Evolutionary conservation across 2,888 invertebrate genomes (phyloP), one percentile per base, ranked within the genome.

Genomic region (Cosmopolites sordidus): DNA sequence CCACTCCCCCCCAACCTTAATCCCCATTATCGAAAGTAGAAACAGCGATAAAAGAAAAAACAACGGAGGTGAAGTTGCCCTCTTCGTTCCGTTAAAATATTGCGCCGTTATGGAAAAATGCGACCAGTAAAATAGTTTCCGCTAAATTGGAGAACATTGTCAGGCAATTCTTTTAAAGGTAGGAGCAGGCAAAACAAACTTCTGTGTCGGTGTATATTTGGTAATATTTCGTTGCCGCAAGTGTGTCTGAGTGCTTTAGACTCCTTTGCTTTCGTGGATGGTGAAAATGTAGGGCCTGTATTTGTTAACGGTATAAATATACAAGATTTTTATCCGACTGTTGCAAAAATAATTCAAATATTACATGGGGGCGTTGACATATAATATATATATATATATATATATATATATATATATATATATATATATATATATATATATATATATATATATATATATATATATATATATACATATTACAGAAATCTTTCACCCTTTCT

Each of bases 111-210:
- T 46, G 46, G 38, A 45, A 46, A 46, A 38, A 45, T 33, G 46
- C 38, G 39, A 45, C 29, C 16, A 11, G 45, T 45, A 45, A 30
- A 38, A 46, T 30, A 37, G 46, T 30, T 46, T 46, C 22, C 46
- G 46, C 39, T 46, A 46, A 46, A 46, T 46, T 46, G 33, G 39
- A 16, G 39, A 39, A 46, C 18, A 37, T 46, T 46, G 38, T 38
- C 38, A 27, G 39, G 46, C 22, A 16, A 45, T 45, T 37, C 18
- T 45, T 37, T 37, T 18, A 46, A 38, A 17, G 45, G 33, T 33
- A n/a, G 33, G n/a, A 18, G 15, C 37, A 38, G 33, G 18, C 38
- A 12, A 46, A 46, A 46, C 46, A 46, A 46, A 38, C 14, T 46
- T 38, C 27, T 12, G 29, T n/a, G 33, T n/a, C 33, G 33, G 33